Conservation (phyloP, 1,140 invertebrate genomes). For the Drosophila neocordata region DNA sequence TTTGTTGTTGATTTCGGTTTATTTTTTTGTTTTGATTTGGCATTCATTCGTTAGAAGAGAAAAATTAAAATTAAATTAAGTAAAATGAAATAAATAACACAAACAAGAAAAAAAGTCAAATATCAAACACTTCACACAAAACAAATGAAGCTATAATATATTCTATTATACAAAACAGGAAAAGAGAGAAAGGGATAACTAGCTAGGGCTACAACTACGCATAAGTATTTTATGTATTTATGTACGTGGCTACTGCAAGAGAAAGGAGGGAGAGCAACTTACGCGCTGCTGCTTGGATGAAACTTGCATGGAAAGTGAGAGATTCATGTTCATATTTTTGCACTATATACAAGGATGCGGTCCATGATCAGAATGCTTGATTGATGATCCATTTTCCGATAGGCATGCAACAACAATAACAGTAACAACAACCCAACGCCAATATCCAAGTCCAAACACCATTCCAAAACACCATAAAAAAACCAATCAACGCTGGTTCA, state of each 20-base stretch:
- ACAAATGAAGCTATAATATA: conserved; percentile 9
- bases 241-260: conserved; percentile 2
- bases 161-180: conserved; percentile 12
- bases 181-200: conserved; percentile 13
- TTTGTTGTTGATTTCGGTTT: conserved; percentile 10
- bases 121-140: conserved; percentile 30
- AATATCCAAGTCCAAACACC: conserved; percentile 42
- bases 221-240: conserved; percentile 5
- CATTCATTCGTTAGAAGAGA: conserved; percentile 46
- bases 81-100: not conserved
- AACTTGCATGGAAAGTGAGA: conserved; percentile 41
- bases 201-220: conserved; percentile 32
- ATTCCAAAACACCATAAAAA: conserved; percentile 41
- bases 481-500: conserved; percentile 35
- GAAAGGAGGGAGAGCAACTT: conserved; percentile 48
- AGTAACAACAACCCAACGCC: conserved; percentile 28
- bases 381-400: conserved; percentile 39
- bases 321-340: conserved; percentile 38
- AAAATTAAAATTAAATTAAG: conserved; percentile 59
- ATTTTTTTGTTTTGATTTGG: conserved; percentile 18
- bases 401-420: conserved; percentile 60
- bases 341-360: conserved; percentile 46
- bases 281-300: conserved; percentile 56
- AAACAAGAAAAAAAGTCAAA: not conserved
- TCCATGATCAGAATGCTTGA: conserved; percentile 46